These are phyloP conservation scores for Spea hammondii DNA, from an alignment of 2,797 vertebrate species.

Conservation along the genomic window DNA sequence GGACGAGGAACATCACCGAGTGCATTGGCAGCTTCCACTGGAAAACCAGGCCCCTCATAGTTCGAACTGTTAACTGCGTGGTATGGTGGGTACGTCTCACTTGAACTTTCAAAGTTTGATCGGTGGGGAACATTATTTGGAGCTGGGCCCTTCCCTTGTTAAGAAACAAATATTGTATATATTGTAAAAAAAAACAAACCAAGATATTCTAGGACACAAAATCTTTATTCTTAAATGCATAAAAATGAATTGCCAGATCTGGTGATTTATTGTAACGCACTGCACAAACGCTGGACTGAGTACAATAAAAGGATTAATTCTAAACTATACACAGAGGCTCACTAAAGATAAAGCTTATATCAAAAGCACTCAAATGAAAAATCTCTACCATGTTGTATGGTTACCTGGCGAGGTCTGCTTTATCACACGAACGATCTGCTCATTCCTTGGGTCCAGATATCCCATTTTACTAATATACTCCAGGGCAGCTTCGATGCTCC, in stretches of 20 bases:
- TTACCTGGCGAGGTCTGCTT: conserved; percentile 96
- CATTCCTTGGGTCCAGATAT: conserved; percentile 93
- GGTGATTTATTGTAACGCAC: no score
- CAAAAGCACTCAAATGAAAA: background rate
- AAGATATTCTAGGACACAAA: background rate
- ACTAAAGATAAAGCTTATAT: no score
- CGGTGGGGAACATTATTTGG: conserved; percentile 78
- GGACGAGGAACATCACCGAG: conserved; percentile 78
- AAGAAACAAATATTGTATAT: background rate
- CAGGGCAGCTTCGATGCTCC: conserved; percentile 93
- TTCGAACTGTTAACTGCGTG: conserved; percentile 79
- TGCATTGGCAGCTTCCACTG: conserved; percentile 69
- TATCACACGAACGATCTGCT: conserved; percentile 95
- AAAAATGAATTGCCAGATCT: no score
- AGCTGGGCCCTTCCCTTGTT: conserved; percentile 74
- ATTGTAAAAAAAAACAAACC: background rate
- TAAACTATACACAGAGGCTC: no score
- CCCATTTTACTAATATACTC: conserved; percentile 99
- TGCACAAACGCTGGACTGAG: no score
- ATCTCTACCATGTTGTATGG: background rate
- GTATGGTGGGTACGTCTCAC: conserved; percentile 82
- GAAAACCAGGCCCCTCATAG: conserved; percentile 82
- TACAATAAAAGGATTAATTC: no score
- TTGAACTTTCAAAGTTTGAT: conserved; percentile 79
- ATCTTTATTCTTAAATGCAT: no score